Conservation (phyloP, 1,140 invertebrate genomes). For the Parasteatoda tepidariorum region DNA sequence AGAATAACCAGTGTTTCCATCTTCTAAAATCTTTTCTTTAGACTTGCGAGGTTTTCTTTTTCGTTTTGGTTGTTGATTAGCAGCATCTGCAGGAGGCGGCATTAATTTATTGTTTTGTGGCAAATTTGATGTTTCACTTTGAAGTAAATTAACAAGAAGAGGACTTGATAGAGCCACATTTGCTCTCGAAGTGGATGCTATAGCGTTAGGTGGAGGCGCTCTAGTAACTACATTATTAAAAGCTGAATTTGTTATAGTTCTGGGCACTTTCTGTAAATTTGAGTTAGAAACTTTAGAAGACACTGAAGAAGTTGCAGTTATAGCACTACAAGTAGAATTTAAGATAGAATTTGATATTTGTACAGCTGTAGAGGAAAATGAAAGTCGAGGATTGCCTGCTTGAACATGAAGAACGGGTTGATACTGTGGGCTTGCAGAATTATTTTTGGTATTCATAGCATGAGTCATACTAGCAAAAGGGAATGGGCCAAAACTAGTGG, state of each 20-base stretch:
- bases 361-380: slow-evolving; percentile 62
- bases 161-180: slow-evolving; percentile 84
- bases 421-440: slow-evolving; percentile 53
- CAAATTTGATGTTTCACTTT: slow-evolving; percentile 76
- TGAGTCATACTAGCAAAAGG: slow-evolving; percentile 92
- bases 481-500: slow-evolving; percentile 75
- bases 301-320: slow-evolving; percentile 71
- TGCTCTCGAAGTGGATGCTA: slow-evolving; percentile 34
- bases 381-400: slow-evolving; percentile 44
- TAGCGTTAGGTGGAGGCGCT: slow-evolving; percentile 45
- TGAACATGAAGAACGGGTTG: slow-evolving; percentile 58
- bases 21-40: slow-evolving; percentile 62
- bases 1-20: slow-evolving; percentile 28
- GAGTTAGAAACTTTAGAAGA: slow-evolving; percentile 30
- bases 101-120: slow-evolving; percentile 56
- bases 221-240: slow-evolving; percentile 56
- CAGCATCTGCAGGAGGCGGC: slow-evolving; percentile 65
- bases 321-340: slow-evolving; percentile 65
- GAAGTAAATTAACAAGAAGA: slow-evolving; percentile 89
- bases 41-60: slow-evolving; percentile 62
- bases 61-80: slow-evolving; percentile 53
- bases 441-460: slow-evolving; percentile 75
- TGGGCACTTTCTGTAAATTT: slow-evolving; percentile 32
- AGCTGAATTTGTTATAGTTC: slow-evolving; percentile 41
- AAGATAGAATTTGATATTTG: slow-evolving; percentile 64